Evolutionary conservation across 2,797 vertebrate species (phyloP).

Genomic region (Melopsittacus undulatus): DNA sequence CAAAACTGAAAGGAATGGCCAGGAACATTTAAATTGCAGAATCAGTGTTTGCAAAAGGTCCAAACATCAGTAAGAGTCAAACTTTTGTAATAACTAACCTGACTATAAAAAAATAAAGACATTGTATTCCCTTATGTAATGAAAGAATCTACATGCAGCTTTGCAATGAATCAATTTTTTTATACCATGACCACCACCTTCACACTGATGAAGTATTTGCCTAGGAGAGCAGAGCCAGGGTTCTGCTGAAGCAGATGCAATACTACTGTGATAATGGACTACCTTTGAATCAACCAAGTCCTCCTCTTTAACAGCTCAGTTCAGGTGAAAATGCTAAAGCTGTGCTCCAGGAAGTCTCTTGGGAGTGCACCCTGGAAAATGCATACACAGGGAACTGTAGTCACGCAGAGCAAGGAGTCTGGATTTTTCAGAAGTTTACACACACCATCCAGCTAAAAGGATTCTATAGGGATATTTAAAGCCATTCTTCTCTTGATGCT

Average conservation of each 20-base stretch:
- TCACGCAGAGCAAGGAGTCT: not conserved
- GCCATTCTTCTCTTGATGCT: not conserved
- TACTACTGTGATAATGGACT: not conserved
- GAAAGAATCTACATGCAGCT: not conserved
- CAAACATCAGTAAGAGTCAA: not conserved
- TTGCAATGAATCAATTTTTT: not conserved
- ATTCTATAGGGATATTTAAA: not conserved
- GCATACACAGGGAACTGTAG: not conserved
- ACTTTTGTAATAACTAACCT: not conserved
- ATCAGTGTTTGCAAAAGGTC: not conserved
- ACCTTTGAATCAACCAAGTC: not conserved
- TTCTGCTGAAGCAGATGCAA: not conserved
- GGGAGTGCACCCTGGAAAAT: not conserved
- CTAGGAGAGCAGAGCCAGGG: not conserved
- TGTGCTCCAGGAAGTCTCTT: accelerated
- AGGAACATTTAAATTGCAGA: not conserved
- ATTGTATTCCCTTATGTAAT: not conserved
- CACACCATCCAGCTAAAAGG: not conserved
- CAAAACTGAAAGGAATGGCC: not conserved
- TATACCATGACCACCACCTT: not conserved
- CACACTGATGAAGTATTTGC: not conserved
- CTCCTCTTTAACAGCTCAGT: not conserved
- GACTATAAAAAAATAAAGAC: not conserved
- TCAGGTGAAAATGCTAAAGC: not conserved
- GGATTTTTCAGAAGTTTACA: not conserved